Conservation (phyloP, 1,140 invertebrate species). For the Macrosteles quadrilineatus region DNA sequence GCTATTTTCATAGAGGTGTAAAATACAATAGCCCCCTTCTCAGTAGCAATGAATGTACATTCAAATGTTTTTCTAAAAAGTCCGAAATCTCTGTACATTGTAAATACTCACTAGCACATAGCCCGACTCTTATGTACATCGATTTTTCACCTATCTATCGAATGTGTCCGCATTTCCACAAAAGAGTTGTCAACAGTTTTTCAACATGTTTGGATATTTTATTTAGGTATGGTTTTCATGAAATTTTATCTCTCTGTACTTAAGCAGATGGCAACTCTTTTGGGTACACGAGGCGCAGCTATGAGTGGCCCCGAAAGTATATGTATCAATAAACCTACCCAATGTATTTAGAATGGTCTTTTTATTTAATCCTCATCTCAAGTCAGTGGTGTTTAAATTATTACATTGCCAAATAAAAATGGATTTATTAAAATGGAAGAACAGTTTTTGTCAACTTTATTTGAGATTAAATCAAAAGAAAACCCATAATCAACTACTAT, state of each 20-base stretch:
- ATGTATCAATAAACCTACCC: conserved; percentile 24
- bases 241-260: background rate
- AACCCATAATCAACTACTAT: too few species aligned
- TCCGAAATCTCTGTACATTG: background rate
- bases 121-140: conserved; percentile 17
- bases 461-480: too few species aligned
- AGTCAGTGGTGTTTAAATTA: too few species aligned
- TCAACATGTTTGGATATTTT: background rate
- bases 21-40: background rate
- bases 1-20: background rate
- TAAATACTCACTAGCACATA: conserved; percentile 17
- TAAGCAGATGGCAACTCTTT: conserved; percentile 6
- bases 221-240: background rate
- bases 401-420: too few species aligned
- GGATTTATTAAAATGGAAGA: too few species aligned
- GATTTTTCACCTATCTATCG: conserved; percentile 25
- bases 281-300: background rate
- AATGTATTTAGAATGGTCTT: conserved; percentile 7
- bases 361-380: conserved; percentile 6
- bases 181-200: conserved; percentile 2
- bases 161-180: background rate
- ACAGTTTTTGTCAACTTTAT: too few species aligned
- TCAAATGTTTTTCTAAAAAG: conserved; percentile 7
- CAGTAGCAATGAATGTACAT: conserved; percentile 7
- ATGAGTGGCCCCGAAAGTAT: conserved; percentile 4